Evolutionary conservation across 2,113 vertebrate genomes (phyloP).

Genomic region (Dicaeum eximium): DNA sequence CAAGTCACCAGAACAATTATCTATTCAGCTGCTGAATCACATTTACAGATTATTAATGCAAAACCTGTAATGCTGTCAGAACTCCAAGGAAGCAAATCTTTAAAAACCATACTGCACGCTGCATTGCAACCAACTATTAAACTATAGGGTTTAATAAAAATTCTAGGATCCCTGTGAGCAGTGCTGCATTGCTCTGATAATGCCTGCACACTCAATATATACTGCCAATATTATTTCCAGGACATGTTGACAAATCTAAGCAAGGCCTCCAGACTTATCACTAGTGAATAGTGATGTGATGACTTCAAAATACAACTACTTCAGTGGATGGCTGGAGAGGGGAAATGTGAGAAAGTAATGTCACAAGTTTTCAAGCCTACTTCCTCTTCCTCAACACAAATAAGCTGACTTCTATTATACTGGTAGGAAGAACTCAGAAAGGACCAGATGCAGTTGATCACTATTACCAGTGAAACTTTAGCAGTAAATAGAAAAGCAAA

Average conservation of each 20-base stretch:
- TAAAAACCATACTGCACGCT: neutral
- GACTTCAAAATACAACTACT: neutral
- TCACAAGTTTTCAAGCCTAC: neutral
- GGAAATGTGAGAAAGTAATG: neutral
- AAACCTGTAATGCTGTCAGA: neutral
- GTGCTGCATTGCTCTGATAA: neutral
- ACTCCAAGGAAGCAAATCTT: neutral
- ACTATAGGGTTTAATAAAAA: neutral
- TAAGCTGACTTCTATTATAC: neutral
- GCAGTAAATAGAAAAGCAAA: neutral
- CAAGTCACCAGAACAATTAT: neutral
- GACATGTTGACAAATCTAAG: fast-evolving
- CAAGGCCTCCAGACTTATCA: neutral
- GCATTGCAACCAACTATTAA: neutral
- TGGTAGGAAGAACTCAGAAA: neutral
- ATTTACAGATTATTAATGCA: neutral
- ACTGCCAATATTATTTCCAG: neutral
- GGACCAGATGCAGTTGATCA: neutral
- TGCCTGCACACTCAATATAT: neutral
- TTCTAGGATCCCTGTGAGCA: neutral
- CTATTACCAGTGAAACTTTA: neutral
- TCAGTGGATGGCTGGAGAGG: neutral
- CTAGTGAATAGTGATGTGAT: neutral
- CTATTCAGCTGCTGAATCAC: neutral
- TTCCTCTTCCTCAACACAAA: neutral